These are phyloP conservation scores for Drosophila lowei DNA, from an alignment of 1,140 invertebrate genomes.

Conservation along the genomic window DNA sequence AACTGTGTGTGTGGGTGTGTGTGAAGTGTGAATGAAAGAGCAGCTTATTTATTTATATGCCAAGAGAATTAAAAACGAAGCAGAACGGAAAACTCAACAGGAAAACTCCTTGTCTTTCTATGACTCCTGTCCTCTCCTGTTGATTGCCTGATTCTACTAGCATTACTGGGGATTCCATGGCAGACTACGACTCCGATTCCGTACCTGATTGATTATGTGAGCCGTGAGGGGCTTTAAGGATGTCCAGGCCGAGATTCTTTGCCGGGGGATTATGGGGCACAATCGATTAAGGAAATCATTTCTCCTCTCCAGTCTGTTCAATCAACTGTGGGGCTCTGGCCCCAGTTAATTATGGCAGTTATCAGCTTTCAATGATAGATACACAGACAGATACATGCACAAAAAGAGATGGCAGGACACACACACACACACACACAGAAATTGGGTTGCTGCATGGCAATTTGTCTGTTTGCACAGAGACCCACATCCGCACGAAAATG, in stretches of 20 bases:
- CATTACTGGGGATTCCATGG: no score
- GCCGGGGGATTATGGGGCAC: not conserved
- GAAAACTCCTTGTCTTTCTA: no score
- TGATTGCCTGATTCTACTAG: slow-evolving; percentile 9
- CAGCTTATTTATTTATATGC: slow-evolving; percentile 38
- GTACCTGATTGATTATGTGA: slow-evolving; percentile 17
- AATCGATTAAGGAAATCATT: slow-evolving; percentile 44
- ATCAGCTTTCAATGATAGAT: slow-evolving; percentile 48
- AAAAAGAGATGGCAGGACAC: not conserved
- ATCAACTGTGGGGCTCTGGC: slow-evolving; percentile 28
- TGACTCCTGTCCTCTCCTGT: slow-evolving; percentile 6
- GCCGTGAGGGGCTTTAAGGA: not conserved
- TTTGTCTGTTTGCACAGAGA: slow-evolving; percentile 70
- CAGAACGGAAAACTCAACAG: slow-evolving; percentile 1
- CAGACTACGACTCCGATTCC: not conserved
- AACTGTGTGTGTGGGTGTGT: slow-evolving; percentile 9
- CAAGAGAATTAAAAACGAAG: slow-evolving; percentile 27
- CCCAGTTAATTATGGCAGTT: slow-evolving; percentile 55
- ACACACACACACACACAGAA: slow-evolving; percentile 17
- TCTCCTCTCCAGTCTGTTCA: slow-evolving; percentile 5
- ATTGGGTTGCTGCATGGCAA: slow-evolving; percentile 71
- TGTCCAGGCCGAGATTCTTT: slow-evolving; percentile 6
- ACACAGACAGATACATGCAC: slow-evolving; percentile 20
- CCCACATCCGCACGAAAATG: slow-evolving; percentile 39
- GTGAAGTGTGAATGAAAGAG: slow-evolving; percentile 37